phyloP scores from a whole-genome alignment of 2,797 vertebrate species.

The Ispidina lecontei region DNA sequence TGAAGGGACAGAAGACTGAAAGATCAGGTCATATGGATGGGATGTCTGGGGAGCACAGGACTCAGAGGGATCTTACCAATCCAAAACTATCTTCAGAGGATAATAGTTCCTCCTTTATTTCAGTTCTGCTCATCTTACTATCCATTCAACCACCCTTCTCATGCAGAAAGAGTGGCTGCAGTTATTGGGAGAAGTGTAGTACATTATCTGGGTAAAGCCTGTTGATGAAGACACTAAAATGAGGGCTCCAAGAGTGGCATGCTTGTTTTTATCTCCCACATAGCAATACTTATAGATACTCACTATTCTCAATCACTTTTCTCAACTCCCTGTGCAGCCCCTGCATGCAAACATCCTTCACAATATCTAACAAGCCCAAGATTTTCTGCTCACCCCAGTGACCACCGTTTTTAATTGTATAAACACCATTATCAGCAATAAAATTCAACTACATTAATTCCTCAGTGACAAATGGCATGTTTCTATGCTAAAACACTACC shows the following conservation, averaged over 20 bases:
- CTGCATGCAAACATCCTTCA: background rate
- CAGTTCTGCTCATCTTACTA: background rate
- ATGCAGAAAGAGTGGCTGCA: background rate
- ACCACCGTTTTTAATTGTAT: background rate
- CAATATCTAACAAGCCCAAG: background rate
- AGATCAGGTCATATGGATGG: background rate
- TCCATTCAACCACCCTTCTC: background rate
- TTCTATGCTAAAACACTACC: background rate
- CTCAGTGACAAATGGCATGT: background rate
- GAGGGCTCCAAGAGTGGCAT: background rate
- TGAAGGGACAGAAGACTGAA: background rate
- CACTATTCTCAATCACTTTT: background rate
- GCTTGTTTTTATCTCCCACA: background rate
- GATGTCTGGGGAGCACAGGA: background rate
- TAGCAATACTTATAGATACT: background rate
- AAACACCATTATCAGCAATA: background rate
- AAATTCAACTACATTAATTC: background rate
- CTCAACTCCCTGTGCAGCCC: background rate
- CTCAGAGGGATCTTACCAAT: background rate
- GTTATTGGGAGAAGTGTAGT: background rate
- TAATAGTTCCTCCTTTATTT: background rate
- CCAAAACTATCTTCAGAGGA: background rate
- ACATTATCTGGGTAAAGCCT: background rate
- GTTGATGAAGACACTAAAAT: background rate
- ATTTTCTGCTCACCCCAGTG: background rate